Percentiles rank a stretch among this genome's conserved stretches.
Conservation (phyloP, 2,888 invertebrate genomes). For the Gibbula magus region DNA sequence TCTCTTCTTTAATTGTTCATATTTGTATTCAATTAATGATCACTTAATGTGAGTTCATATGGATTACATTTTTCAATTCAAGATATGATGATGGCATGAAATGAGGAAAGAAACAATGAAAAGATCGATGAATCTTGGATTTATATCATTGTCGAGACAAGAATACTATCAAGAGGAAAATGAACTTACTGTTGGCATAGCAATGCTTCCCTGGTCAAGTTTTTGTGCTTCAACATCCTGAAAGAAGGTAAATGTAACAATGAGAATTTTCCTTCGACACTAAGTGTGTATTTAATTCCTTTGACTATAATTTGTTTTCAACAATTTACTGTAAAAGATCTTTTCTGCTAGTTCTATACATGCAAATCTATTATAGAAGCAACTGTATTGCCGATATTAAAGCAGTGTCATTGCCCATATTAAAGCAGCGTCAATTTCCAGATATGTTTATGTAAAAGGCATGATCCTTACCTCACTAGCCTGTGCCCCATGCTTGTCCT, state of each 20-base stretch:
- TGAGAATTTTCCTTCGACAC: too few relatives aligned
- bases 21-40: too few relatives aligned
- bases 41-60: too few relatives aligned
- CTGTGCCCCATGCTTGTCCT: slow-evolving; percentile 25
- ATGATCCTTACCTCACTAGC: background rate
- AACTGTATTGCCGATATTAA: too few relatives aligned
- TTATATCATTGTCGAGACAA: background rate
- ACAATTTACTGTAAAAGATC: too few relatives aligned
- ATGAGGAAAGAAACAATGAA: background rate
- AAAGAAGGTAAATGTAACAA: background rate
- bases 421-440: too few relatives aligned
- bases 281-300: too few relatives aligned
- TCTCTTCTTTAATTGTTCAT: background rate
- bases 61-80: too few relatives aligned
- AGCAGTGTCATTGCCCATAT: too few relatives aligned
- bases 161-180: background rate
- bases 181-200: background rate
- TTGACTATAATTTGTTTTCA: too few relatives aligned
- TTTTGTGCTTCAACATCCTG: background rate
- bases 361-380: background rate
- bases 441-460: background rate
- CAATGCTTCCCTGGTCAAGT: background rate
- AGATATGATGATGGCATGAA: background rate
- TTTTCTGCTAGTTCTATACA: too few relatives aligned
- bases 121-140: background rate